Evolutionary conservation across 2,888 invertebrate species (phyloP).

Genomic region (Polyommatus icarus): DNA sequence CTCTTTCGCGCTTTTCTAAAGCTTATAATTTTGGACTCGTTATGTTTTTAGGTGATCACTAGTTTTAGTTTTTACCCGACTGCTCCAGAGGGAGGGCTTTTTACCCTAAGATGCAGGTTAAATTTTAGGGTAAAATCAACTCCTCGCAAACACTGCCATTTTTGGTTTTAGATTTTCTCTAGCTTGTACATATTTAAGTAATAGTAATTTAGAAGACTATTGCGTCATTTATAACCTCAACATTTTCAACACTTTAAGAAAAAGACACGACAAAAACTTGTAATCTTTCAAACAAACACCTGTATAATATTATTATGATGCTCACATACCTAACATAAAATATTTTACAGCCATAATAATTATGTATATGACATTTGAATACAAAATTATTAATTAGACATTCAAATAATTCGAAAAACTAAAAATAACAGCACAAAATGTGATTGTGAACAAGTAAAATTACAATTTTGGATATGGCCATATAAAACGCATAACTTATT

Average conservation of each 20-base stretch:
- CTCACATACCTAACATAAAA: background rate
- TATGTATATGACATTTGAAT: background rate
- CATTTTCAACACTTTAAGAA: background rate
- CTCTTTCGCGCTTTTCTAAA: constrained; percentile 7
- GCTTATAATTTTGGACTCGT: background rate
- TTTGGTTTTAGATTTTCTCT: background rate
- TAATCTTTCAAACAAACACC: background rate
- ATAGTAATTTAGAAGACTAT: no score
- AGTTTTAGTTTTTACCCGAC: background rate
- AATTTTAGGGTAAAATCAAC: no score
- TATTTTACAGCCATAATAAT: background rate
- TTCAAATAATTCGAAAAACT: constrained; percentile 10
- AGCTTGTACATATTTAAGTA: background rate
- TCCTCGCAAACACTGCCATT: background rate
- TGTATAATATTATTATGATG: background rate
- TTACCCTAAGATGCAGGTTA: no score
- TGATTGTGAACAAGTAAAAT: background rate
- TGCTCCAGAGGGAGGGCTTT: background rate
- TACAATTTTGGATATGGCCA: constrained; percentile 14
- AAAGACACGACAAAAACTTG: background rate
- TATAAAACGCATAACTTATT: background rate
- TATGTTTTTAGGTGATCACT: background rate
- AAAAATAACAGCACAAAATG: background rate
- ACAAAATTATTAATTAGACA: background rate
- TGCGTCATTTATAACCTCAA: background rate